Conservation (phyloP, 2,113 vertebrate species). For the Lamprotornis superbus region DNA sequence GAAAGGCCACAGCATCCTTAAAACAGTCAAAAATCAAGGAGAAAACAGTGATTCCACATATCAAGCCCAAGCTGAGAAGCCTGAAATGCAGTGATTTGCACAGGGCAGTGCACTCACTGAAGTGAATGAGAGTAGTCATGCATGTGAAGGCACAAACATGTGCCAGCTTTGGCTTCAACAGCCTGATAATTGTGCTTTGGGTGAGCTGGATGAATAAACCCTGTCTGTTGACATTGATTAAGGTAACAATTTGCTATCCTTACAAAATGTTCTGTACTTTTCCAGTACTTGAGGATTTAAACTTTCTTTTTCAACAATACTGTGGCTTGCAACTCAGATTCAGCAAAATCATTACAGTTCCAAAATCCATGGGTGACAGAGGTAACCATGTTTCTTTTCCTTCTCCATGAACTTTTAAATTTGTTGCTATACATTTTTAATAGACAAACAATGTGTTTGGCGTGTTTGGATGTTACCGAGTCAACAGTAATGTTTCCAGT, state of each 20-base stretch:
- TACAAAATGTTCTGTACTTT: not conserved
- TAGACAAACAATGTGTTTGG: not conserved
- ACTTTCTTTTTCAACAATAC: not conserved
- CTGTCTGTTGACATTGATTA: not conserved
- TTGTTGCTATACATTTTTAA: not conserved
- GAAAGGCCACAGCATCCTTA: not conserved
- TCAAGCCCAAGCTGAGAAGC: not conserved
- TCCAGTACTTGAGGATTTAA: not conserved
- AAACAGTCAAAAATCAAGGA: not conserved
- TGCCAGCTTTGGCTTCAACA: not conserved
- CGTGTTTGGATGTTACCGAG: not conserved
- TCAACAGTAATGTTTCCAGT: not conserved
- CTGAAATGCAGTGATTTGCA: not conserved
- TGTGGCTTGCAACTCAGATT: not conserved
- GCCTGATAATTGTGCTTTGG: not conserved
- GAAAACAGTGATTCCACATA: not conserved
- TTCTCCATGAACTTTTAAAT: not conserved
- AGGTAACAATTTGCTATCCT: not conserved
- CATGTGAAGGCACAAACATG: not conserved
- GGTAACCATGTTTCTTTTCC: not conserved
- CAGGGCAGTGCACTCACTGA: not conserved
- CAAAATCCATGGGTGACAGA: not conserved
- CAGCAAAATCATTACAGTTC: not conserved
- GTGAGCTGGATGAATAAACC: not conserved
- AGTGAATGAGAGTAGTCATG: constrained; percentile 4